A percentile compares a stretch with the other conserved stretches of the same genome.
Conservation (phyloP, 2,797 vertebrate species). For the Lagodon rhomboides region DNA sequence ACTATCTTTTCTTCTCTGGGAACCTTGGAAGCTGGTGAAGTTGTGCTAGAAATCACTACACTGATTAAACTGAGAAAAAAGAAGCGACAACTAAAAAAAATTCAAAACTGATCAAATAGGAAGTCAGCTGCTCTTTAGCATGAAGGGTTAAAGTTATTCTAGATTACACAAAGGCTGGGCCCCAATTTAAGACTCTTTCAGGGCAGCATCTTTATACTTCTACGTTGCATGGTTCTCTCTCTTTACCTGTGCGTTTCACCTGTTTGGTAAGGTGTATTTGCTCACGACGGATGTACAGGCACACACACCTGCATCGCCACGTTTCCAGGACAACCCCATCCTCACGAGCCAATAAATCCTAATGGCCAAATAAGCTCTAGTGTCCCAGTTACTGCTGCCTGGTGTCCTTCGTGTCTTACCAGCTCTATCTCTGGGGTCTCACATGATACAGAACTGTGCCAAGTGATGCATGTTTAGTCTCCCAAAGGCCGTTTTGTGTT, state of each 20-base stretch:
- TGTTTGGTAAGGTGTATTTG: constrained; percentile 1
- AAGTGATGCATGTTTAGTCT: background rate
- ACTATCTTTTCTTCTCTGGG: too few species aligned
- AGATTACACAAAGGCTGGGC: background rate
- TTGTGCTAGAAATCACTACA: too few species aligned
- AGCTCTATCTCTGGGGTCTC: background rate
- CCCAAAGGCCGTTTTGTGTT: background rate
- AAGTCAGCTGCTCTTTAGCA: background rate
- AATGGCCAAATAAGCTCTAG: constrained; percentile 36
- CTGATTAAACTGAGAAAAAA: too few species aligned
- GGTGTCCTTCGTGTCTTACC: background rate
- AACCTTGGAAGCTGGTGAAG: too few species aligned
- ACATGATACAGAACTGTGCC: background rate
- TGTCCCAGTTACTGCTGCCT: constrained; percentile 30
- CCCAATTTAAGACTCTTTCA: background rate
- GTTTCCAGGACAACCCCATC: constrained; percentile 66
- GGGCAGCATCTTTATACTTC: background rate
- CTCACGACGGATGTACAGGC: background rate
- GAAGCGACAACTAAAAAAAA: too few species aligned
- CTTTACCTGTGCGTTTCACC: background rate
- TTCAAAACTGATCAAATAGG: background rate
- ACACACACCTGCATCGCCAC: constrained; percentile 22
- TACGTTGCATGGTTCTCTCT: too few species aligned
- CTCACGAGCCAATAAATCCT: constrained; percentile 57
- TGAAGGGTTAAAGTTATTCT: background rate